These are phyloP conservation scores for Xestia xanthographa DNA, from an alignment of 2,888 invertebrate species.

Conservation along the genomic window DNA sequence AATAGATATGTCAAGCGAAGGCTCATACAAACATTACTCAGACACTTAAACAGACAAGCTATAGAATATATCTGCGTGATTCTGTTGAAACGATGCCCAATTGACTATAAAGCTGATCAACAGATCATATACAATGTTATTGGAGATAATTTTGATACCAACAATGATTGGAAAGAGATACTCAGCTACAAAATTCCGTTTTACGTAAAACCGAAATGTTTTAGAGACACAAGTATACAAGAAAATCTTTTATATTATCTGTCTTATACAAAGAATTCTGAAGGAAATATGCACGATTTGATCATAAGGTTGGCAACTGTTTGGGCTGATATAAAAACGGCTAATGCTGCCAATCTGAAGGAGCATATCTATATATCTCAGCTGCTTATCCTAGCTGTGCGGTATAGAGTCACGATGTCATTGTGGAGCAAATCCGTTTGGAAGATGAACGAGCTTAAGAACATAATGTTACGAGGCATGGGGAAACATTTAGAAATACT, in stretches of 20 bases:
- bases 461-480: conserved; percentile 92
- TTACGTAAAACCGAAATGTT: conserved; percentile 89
- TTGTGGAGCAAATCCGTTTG: conserved; percentile 74
- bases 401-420: conserved; percentile 83
- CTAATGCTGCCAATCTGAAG: conserved; percentile 91
- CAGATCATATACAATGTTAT: conserved; percentile 87
- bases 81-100: conserved; percentile 89
- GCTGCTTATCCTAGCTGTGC: conserved; percentile 91
- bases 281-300: conserved; percentile 80
- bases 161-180: conserved; percentile 92
- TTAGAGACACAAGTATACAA: conserved; percentile 89
- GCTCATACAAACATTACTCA: conserved; percentile 88
- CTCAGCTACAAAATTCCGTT: conserved; percentile 86
- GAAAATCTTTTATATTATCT: conserved; percentile 92
- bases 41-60: conserved; percentile 90
- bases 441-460: conserved; percentile 83
- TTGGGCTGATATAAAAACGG: conserved; percentile 93
- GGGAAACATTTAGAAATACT: conserved; percentile 93
- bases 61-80: conserved; percentile 90
- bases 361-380: conserved; percentile 94
- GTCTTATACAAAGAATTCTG: conserved; percentile 79
- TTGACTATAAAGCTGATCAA: conserved; percentile 80
- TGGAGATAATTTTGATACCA: conserved; percentile 86
- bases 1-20: conserved; percentile 82
- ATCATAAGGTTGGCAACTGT: conserved; percentile 90